Evolutionary conservation across 2,113 vertebrate species (phyloP).

Genomic region (Chiloscyllium plagiosum): DNA sequence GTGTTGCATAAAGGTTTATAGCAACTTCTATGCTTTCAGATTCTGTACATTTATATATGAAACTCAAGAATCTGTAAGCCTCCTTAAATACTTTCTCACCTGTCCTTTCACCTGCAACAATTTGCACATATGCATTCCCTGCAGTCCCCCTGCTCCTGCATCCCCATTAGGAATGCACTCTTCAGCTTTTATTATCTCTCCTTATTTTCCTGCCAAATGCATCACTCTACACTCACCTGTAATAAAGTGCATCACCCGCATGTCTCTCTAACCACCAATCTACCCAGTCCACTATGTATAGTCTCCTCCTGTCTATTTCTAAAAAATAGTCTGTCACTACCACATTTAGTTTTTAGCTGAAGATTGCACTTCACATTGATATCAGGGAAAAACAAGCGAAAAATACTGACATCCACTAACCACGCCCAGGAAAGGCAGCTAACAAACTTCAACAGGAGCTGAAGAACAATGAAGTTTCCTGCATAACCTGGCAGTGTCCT

Average conservation of each 20-base stretch:
- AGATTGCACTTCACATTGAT: not conserved
- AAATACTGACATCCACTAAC: not conserved
- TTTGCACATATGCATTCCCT: too few species aligned
- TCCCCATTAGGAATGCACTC: too few species aligned
- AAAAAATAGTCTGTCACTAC: not conserved
- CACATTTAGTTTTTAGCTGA: not conserved
- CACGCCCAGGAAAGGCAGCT: not conserved
- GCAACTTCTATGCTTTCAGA: not conserved
- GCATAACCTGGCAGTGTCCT: not conserved
- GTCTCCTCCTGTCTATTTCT: too few species aligned
- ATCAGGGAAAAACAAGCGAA: not conserved
- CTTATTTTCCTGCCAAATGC: too few species aligned
- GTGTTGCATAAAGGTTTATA: not conserved
- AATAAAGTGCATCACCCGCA: not conserved
- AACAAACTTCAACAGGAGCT: not conserved
- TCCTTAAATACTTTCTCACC: too few species aligned
- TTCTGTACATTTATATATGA: not conserved
- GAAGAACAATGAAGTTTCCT: conserved; percentile 12
- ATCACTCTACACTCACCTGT: not conserved
- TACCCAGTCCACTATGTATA: too few species aligned
- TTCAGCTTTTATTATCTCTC: too few species aligned
- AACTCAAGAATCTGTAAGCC: too few species aligned
- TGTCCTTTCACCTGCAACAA: too few species aligned
- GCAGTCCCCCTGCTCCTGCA: too few species aligned
- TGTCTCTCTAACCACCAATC: not conserved